Percentiles rank a stretch among this genome's conserved stretches.
Evolutionary conservation across 2,797 vertebrate species (phyloP).

Genomic region (Petrocephalus sullivani): DNA sequence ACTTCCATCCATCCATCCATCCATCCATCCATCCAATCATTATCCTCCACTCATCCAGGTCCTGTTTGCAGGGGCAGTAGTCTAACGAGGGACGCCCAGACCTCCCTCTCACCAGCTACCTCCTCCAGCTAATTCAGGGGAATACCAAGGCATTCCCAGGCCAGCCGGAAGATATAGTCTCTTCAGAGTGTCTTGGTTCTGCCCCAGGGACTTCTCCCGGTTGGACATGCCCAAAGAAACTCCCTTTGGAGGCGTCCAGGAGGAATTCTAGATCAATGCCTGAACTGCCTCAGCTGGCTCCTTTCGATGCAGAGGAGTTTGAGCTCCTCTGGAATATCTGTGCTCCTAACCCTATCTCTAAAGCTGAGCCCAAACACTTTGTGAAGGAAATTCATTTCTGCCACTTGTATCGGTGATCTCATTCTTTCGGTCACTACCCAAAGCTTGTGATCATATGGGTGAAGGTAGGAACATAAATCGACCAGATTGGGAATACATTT

Average conservation of each 20-base stretch:
- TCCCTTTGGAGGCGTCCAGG: background rate
- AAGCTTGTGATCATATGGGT: background rate
- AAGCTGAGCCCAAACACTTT: background rate
- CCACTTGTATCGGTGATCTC: background rate
- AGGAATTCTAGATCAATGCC: background rate
- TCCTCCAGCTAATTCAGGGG: background rate
- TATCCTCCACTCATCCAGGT: background rate
- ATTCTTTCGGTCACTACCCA: background rate
- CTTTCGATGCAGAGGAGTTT: background rate
- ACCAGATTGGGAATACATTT: background rate
- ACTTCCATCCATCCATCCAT: background rate
- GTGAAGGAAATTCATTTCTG: background rate
- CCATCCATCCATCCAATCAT: background rate
- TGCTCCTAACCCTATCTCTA: background rate
- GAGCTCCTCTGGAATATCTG: background rate
- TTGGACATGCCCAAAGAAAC: background rate
- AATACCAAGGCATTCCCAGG: background rate
- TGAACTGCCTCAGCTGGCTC: background rate
- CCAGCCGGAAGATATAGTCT: background rate
- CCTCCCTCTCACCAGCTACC: background rate
- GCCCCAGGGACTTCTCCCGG: background rate
- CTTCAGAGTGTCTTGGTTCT: background rate
- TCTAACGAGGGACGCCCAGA: background rate
- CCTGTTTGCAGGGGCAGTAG: background rate
- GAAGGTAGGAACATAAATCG: background rate